Percentiles rank a stretch among this genome's conserved stretches.
These are phyloP conservation scores for Cheilinus undulatus DNA, from an alignment of 2,113 vertebrate genomes.

Conservation along the genomic window DNA sequence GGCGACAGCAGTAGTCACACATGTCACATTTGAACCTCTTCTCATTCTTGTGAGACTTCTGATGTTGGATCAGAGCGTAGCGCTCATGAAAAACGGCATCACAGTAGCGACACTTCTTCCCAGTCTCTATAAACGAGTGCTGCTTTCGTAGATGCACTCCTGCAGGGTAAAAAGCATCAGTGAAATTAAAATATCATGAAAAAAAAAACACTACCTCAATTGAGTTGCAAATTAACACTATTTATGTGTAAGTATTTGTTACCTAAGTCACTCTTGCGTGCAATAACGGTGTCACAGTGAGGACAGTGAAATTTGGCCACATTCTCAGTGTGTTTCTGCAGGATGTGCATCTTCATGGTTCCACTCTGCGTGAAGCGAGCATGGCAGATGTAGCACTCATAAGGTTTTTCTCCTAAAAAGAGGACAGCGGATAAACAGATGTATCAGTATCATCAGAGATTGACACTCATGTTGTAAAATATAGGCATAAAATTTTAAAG, in stretches of 20 bases:
- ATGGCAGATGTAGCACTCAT: conserved; percentile 99
- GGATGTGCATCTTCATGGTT: conserved; percentile 99
- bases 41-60: conserved; percentile 99
- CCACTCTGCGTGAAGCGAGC: conserved; percentile 99
- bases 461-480: too few species aligned
- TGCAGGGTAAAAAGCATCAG: conserved; percentile 62
- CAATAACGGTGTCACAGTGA: conserved; percentile 99
- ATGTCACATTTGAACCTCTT: conserved; percentile 99
- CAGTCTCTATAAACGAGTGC: conserved; percentile 98
- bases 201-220: not conserved
- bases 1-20: conserved; percentile 98
- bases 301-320: conserved; percentile 99
- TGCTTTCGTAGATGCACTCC: conserved; percentile 97
- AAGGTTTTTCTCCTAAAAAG: conserved; percentile 94
- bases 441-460: too few species aligned
- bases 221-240: not conserved
- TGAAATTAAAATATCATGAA: not conserved
- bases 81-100: conserved; percentile 98
- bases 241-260: not conserved
- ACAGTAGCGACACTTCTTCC: conserved; percentile 98
- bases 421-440: not conserved
- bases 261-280: conserved; percentile 98
- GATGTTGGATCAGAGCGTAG: conserved; percentile 98
- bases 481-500: too few species aligned
- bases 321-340: conserved; percentile 99